These are phyloP conservation scores for Cremastinae sp. DNA, from an alignment of 2,888 invertebrate genomes.

Conservation along the genomic window DNA sequence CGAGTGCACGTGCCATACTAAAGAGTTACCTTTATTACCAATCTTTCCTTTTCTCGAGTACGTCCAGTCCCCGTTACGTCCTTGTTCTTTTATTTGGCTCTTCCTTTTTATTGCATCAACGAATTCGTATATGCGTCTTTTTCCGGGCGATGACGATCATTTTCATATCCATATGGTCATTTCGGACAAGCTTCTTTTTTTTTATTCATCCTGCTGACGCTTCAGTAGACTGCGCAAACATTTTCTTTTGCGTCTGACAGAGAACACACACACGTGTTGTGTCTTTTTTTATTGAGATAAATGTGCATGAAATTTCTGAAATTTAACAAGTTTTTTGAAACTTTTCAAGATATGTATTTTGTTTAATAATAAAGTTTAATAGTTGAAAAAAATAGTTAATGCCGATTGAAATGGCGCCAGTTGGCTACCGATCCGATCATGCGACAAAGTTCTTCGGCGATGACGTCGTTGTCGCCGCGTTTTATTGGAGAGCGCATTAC, in stretches of 20 bases:
- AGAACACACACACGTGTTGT: not conserved
- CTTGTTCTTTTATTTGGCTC: slow-evolving; percentile 8
- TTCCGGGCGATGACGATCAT: slow-evolving; percentile 36
- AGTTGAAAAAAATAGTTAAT: slow-evolving; percentile 19
- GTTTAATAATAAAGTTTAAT: no score
- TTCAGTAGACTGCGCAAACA: slow-evolving; percentile 4
- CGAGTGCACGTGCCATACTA: slow-evolving; percentile 59
- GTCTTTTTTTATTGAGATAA: slow-evolving; percentile 6
- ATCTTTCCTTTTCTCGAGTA: slow-evolving; percentile 22
- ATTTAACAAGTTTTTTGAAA: not conserved
- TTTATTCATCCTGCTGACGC: slow-evolving; percentile 42
- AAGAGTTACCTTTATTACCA: slow-evolving; percentile 61
- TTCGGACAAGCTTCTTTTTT: slow-evolving; percentile 36
- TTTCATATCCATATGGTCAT: slow-evolving; percentile 49
- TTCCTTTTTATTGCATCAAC: not conserved
- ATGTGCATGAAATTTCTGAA: not conserved
- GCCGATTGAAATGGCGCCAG: slow-evolving; percentile 35
- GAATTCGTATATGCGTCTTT: slow-evolving; percentile 7
- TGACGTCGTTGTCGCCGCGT: slow-evolving; percentile 50
- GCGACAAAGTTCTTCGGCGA: slow-evolving; percentile 33
- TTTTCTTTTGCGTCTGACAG: slow-evolving; percentile 22
- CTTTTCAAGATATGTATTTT: no score
- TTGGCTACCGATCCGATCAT: slow-evolving; percentile 43
- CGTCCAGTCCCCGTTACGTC: not conserved
- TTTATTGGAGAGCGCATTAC: slow-evolving; percentile 56